Evolutionary conservation across 2,797 vertebrate species (phyloP).

Genomic region (Trachops cirrhosus): DNA sequence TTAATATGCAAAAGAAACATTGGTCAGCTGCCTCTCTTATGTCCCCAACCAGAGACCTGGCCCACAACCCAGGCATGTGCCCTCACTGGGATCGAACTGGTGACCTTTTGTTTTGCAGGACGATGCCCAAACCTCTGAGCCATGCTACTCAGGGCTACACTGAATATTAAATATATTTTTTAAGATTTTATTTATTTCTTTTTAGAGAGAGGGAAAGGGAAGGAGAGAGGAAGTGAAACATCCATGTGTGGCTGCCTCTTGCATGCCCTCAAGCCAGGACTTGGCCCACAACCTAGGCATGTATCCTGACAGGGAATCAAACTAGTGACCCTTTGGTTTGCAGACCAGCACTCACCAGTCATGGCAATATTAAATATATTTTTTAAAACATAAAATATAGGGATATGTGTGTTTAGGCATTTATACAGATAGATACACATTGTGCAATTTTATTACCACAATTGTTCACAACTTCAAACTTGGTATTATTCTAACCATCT

Average conservation of each 20-base stretch:
- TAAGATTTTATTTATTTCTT: too few relatives aligned
- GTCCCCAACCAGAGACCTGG: neutral
- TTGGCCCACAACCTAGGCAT: too few relatives aligned
- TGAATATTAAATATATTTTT: neutral
- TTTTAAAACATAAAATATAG: neutral
- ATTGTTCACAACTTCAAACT: neutral
- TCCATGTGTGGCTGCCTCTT: too few relatives aligned
- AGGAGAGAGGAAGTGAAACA: too few relatives aligned
- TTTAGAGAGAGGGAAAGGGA: too few relatives aligned
- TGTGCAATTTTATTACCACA: neutral
- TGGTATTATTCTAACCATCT: neutral
- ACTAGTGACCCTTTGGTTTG: too few relatives aligned
- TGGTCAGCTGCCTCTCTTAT: neutral
- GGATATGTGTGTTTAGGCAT: rapidly evolving
- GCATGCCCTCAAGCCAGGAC: too few relatives aligned
- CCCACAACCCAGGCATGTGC: neutral
- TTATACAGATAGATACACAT: rapidly evolving
- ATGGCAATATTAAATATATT: neutral
- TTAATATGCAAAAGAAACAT: neutral
- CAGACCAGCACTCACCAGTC: neutral
- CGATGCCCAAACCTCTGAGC: neutral
- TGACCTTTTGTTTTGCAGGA: neutral
- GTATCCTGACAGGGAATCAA: too few relatives aligned
- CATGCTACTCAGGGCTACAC: neutral
- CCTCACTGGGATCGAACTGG: neutral